Evolutionary conservation across 2,113 vertebrate genomes (phyloP).

Genomic region (Rhinoptilus africanus): DNA sequence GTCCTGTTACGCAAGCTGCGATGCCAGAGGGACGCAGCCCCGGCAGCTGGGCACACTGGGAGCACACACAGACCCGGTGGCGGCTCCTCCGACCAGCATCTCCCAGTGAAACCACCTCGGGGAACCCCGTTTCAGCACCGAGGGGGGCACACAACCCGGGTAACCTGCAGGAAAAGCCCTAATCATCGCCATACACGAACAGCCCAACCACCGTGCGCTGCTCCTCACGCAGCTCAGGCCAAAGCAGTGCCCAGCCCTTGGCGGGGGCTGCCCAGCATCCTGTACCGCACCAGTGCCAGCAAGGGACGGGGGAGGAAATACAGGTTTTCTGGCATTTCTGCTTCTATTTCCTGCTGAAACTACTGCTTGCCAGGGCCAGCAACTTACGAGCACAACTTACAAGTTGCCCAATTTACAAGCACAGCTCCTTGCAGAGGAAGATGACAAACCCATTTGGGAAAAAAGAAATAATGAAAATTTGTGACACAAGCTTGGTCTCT

Average conservation of each 20-base stretch:
- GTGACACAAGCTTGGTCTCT: neutral
- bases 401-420: neutral
- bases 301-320: neutral
- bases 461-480: neutral
- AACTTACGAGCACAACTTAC: too few species aligned
- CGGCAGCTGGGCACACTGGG: rapidly evolving
- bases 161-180: neutral
- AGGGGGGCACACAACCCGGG: rapidly evolving
- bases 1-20: neutral
- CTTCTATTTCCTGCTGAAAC: neutral
- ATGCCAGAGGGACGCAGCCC: neutral
- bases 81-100: neutral
- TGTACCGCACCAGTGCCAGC: neutral
- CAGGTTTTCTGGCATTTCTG: neutral
- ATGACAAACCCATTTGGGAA: neutral
- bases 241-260: neutral
- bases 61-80: rapidly evolving
- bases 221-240: neutral
- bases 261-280: neutral
- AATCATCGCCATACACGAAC: rapidly evolving
- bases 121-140: rapidly evolving
- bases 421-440: neutral
- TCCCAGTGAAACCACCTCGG: rapidly evolving
- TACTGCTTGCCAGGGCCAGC: neutral
- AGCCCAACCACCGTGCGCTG: rapidly evolving